Evolutionary conservation across 2,797 vertebrate species (phyloP), one percentile per base, ranked within the genome.

Genomic region (Xenentodon cancila): DNA sequence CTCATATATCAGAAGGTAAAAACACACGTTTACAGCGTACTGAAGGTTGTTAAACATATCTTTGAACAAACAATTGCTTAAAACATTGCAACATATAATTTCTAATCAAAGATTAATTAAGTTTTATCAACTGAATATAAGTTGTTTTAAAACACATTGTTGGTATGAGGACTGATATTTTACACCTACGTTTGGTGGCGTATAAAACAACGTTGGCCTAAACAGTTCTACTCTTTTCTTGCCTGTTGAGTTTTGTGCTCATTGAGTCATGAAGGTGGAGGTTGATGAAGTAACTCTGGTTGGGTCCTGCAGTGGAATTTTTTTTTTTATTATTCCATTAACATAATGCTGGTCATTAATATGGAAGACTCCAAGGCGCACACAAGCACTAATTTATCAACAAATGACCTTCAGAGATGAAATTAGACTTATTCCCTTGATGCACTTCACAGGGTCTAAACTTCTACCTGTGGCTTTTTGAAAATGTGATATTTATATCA

Each of bases 281-380:
- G 51, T 9, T 53, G 56, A 32, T 37, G 32, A 65, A 66, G 49
- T 52, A 27, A 60, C 57, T 59, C 34, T 37, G 43, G 59, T 67
- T 45, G 42, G 71, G 64, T 68, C 68, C 79, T 75, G 73, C 70
- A 53, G 72, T 9, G 78, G 53, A 7, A 53, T 18, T 64, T 56
- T 62, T 64, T 74, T 49, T 55, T 66, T 72, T 53, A 65, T 73
- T 54, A 57, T 15, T 1, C 32, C 42, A 72, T 88, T 77, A 73
- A 37, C 71, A 74, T 79, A 80, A 82, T 55, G 45, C 67, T 17
- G 21, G 51, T 72, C 69, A 76, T 82, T 79, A 84, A 81, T 81
- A 83, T 81, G 78, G 59, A 77, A 75, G 56, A 68, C 45, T 74
- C 68, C 40, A 58, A 77, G 81, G 77, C 16, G 22, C 61, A 61